Evolutionary conservation across 2,888 invertebrate species (phyloP), one percentile per base, ranked within the genome.

Genomic region (Notocelia uddmanniana): DNA sequence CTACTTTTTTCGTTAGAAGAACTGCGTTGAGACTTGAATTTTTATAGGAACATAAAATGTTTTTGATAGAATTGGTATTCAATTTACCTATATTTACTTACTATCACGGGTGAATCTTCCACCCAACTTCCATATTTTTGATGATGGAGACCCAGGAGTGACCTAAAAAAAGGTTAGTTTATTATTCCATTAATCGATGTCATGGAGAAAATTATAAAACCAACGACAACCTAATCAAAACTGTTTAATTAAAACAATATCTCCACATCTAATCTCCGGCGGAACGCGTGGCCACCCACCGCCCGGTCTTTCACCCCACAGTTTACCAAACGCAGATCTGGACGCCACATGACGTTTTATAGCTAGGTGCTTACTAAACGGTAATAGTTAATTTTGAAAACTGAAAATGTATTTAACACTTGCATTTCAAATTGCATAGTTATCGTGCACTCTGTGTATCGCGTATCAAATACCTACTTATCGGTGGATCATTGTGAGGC

Each of bases 221-320:
- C 50, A 34, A 50, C 15, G 21, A 37, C 64, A 54, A 64, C 21
- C 52, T 37, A 64, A 64, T 52, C 64, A 23, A 54, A 64, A 64
- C 21, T 19, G 37, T 64, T 64, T 64, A 64, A 67, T 67, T 67
- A 57, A 50, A 50, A 69, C n/a, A 54, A 48, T 55, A 70, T 59
- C 59, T 45, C 50, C 37, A 19, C 50, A 59, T 41, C 57, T 64
- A 19, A 70, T 64, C 64, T 59, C 18, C 19, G 48, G 11, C 48
- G 15, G 37, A 64, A 48, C 48, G 57, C 71, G 55, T 37, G 67
- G 68, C 72, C 67, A 72, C 62, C 67, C 72, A 71, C 67, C 71
- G 48, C 11, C 19, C 62, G 71, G 71, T 72, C 71, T 59, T 72
- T 67, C 60, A 72, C 71, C 71, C 71, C 66, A 34, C 41, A 21